Evolutionary conservation across 2,888 invertebrate genomes (phyloP).

Genomic region (Drosophila fulvimacula): DNA sequence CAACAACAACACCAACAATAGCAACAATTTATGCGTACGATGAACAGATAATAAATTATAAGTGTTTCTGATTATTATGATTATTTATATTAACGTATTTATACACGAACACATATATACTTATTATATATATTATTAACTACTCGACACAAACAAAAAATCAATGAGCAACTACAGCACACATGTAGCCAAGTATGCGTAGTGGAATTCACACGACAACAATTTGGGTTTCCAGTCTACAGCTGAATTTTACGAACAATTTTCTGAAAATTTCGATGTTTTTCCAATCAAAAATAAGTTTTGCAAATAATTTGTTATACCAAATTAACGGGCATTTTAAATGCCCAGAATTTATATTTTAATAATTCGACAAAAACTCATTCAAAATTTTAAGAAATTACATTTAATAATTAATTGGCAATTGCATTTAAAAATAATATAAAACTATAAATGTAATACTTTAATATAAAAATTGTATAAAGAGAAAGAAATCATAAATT

Average conservation of each 20-base stretch:
- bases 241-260: conserved; percentile 7
- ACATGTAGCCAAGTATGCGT: conserved; percentile 41
- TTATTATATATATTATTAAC: conserved; percentile 57
- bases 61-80: conserved; percentile 66
- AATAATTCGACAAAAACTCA: conserved; percentile 30
- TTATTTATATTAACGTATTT: conserved; percentile 76
- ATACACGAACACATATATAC: conserved; percentile 59
- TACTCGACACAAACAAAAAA: conserved; percentile 41
- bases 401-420: conserved; percentile 50
- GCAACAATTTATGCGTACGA: conserved; percentile 46
- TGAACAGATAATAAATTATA: conserved; percentile 43
- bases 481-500: conserved; percentile 43
- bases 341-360: conserved; percentile 46
- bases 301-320: conserved; percentile 62
- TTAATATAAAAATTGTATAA: conserved; percentile 61
- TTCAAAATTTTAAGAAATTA: conserved; percentile 26
- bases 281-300: conserved; percentile 31
- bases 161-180: conserved; percentile 33
- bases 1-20: conserved; percentile 43
- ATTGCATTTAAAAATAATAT: conserved; percentile 47
- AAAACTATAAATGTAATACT: conserved; percentile 36
- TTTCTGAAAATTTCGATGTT: conserved; percentile 8
- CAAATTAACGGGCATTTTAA: conserved; percentile 57
- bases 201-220: conserved; percentile 51
- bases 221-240: conserved; percentile 40